These are phyloP conservation scores for Diploptera punctata DNA, from an alignment of 2,888 invertebrate species.

Conservation along the genomic window DNA sequence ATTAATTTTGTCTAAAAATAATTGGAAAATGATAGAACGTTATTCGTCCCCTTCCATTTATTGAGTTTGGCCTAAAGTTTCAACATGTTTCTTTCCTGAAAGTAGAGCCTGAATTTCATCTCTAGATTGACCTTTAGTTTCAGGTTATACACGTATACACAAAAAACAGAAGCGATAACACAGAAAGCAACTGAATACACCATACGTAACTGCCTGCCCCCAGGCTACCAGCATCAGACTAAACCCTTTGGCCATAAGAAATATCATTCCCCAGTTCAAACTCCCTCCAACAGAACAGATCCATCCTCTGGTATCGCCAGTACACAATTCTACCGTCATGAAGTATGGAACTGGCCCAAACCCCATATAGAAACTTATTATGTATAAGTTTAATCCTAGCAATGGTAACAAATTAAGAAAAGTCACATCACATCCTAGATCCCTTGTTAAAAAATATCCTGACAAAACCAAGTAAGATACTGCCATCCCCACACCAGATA, in stretches of 20 bases:
- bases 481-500: slow-evolving; percentile 74
- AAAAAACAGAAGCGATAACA: slow-evolving; percentile 33
- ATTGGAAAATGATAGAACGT: too few relatives aligned
- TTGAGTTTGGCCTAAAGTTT: too few relatives aligned
- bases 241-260: slow-evolving; percentile 73
- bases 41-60: too few relatives aligned
- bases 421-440: slow-evolving; percentile 53
- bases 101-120: slow-evolving; percentile 26
- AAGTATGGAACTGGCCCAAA: slow-evolving; percentile 85
- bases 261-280: slow-evolving; percentile 64
- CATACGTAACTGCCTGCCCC: slow-evolving; percentile 27
- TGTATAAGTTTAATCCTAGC: slow-evolving; percentile 67
- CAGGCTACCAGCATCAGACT: slow-evolving; percentile 49
- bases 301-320: slow-evolving; percentile 72
- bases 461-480: slow-evolving; percentile 73
- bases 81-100: too few relatives aligned
- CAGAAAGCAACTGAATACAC: slow-evolving; percentile 23
- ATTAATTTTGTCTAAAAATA: too few relatives aligned
- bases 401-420: slow-evolving; percentile 75
- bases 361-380: slow-evolving; percentile 71
- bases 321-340: slow-evolving; percentile 78
- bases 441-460: slow-evolving; percentile 70
- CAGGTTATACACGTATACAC: slow-evolving; percentile 38
- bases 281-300: slow-evolving; percentile 76
- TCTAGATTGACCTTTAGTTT: slow-evolving; percentile 30